phyloP scores from a whole-genome alignment of 2,888 invertebrate genomes.

The Neelides folsomi region DNA sequence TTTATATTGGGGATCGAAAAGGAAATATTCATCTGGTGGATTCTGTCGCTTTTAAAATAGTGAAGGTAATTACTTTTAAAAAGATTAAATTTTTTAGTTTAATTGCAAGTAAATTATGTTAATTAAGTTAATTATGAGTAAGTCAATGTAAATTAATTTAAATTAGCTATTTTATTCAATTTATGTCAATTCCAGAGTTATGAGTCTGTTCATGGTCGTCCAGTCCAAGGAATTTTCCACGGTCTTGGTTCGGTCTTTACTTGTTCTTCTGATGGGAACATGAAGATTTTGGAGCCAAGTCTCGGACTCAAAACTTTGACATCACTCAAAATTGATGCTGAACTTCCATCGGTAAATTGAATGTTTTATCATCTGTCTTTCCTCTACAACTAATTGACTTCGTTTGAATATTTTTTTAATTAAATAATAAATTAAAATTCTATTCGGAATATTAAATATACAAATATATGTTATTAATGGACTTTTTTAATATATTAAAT shows the following conservation, averaged over 20 bases:
- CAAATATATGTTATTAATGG: not conserved
- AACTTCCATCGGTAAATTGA: constrained; percentile 13
- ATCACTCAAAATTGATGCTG: constrained; percentile 10
- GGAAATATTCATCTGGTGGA: constrained; percentile 24
- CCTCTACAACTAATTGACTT: too few species aligned
- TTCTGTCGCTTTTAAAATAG: constrained; percentile 16
- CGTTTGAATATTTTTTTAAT: too few species aligned
- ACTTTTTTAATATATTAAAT: not conserved
- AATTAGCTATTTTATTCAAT: not conserved
- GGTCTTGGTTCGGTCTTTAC: constrained; percentile 23
- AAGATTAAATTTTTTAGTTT: not conserved
- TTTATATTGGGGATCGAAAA: constrained; percentile 28
- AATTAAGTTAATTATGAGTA: too few species aligned
- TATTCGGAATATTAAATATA: too few species aligned
- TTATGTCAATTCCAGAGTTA: constrained; percentile 6
- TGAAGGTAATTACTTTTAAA: constrained; percentile 5
- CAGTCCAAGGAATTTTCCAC: constrained; percentile 29
- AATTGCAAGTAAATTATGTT: not conserved
- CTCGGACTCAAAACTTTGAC: constrained; percentile 12
- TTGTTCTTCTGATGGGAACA: constrained; percentile 22
- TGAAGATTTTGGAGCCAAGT: constrained; percentile 21
- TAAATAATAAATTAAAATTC: too few species aligned
- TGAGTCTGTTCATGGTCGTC: constrained; percentile 15
- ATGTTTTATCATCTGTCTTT: not conserved
- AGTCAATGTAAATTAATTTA: not conserved